Percentiles rank a stretch among this genome's conserved stretches.
Conservation (phyloP, 2,113 vertebrate species). For the Charadrius vociferus region DNA sequence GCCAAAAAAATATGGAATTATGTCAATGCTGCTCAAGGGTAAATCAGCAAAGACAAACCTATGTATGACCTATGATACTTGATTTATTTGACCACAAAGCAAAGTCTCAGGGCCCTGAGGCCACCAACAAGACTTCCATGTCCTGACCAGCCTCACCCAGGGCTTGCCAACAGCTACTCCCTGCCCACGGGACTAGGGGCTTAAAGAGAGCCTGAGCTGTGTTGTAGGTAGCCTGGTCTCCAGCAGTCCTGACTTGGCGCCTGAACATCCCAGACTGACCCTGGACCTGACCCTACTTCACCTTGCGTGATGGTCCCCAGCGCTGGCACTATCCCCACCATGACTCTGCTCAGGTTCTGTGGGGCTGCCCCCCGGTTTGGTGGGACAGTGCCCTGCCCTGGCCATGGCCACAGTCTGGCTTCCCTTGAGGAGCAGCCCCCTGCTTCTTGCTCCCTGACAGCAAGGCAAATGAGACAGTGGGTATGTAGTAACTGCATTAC, state of each 20-base stretch:
- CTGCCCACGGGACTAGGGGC: accelerated
- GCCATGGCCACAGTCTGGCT: background rate
- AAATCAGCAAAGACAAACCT: background rate
- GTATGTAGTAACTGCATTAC: background rate
- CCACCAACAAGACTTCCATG: background rate
- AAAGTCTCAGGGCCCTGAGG: background rate
- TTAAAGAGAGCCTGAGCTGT: background rate
- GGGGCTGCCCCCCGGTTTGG: accelerated
- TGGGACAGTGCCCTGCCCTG: background rate
- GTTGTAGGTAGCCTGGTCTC: background rate
- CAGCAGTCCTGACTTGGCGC: background rate
- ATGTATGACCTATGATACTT: background rate
- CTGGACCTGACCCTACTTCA: background rate
- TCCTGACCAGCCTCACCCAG: background rate
- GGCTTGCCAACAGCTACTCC: accelerated
- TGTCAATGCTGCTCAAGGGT: background rate
- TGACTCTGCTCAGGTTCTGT: background rate
- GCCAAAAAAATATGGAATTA: background rate
- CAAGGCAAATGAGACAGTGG: background rate
- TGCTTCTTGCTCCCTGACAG: background rate
- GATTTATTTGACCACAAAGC: background rate
- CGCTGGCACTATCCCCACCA: accelerated
- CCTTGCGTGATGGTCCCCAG: accelerated
- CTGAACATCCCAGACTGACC: background rate
- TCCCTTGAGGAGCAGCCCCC: accelerated